These are phyloP conservation scores for Escarpia spicata DNA, from an alignment of 2,888 invertebrate genomes.

Conservation along the genomic window DNA sequence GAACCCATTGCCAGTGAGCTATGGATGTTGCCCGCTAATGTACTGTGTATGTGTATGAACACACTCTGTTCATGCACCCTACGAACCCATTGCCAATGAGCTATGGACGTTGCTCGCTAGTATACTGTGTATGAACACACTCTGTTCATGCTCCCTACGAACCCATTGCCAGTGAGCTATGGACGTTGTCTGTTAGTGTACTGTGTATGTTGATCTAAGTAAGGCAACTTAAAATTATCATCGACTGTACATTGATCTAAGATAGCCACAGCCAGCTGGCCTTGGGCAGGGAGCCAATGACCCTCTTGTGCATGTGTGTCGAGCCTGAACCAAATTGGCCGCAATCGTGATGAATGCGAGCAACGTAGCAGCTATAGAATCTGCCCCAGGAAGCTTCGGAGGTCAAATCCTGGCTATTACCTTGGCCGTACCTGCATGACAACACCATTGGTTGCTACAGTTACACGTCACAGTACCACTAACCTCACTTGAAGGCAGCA, in stretches of 20 bases:
- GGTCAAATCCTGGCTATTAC: not conserved
- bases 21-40: too few species aligned
- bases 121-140: too few species aligned
- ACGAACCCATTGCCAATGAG: too few species aligned
- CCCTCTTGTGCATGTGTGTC: not conserved
- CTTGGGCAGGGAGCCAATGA: not conserved
- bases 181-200: not conserved
- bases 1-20: too few species aligned
- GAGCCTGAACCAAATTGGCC: not conserved
- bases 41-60: too few species aligned
- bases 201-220: not conserved
- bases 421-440: not conserved
- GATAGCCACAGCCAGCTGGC: constrained; percentile 2
- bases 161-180: not conserved
- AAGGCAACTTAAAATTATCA: not conserved
- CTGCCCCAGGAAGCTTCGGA: not conserved
- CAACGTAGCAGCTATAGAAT: not conserved
- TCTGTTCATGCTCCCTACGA: not conserved
- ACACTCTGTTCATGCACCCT: too few species aligned
- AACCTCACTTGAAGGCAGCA: not conserved
- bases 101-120: too few species aligned
- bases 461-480: not conserved
- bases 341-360: not conserved
- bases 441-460: not conserved
- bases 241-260: not conserved